Base-by-base conservation (phyloP, 92 coral and sea anemone genomes). In the Parazoanthus atlanticus region DNA sequence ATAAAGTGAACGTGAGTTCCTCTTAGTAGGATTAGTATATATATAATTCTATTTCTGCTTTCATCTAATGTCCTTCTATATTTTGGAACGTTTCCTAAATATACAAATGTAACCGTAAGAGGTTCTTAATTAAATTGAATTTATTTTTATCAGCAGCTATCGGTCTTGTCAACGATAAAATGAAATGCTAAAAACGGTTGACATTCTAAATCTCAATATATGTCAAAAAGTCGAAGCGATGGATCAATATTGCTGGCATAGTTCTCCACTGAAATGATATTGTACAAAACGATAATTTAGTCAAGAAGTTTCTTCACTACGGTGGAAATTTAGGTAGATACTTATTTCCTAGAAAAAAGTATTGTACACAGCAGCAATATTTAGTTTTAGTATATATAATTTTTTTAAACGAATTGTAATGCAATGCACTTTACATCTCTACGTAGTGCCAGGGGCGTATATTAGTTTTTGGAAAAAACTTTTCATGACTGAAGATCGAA, bases 221-320 rank as follows among this genome's bases (percentile, higher is more conserved):
- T 73, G 30, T 33, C 74, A 40, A 40, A 49, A 67, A 82, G 31
- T 56, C 29, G 47, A 30, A 80, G 28, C 21, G 36, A 49, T 28
- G 6, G 33, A 6, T 43, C 74, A 36, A 82, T 82, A 82, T 67
- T 34, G 5, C n/a, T 84, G 87, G 87, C 87, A 84, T 38, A 32
- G 26, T 84, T 78, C 85, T 76, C 67, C 26, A 30, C 38, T 17
- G 70, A 69, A 52, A 13, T 13, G 58, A 28, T 43, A 84, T 30
- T 72, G 66, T 26, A 81, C 32, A 80, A 15, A 80, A 38, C 29
- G 28, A 56, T 9, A 19, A 6, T 56, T 80, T 36, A 30, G 84
- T 58, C 23, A 56, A 54, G 28, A 58, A 54, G 54, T 3, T 33
- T 15, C 13, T 38, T 38, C 17, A 8, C 66, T 33, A 28, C 26